Percentiles rank a stretch among this genome's conserved stretches.
Evolutionary conservation across 2,113 vertebrate species (phyloP).

Genomic region (Pithys albifrons): DNA sequence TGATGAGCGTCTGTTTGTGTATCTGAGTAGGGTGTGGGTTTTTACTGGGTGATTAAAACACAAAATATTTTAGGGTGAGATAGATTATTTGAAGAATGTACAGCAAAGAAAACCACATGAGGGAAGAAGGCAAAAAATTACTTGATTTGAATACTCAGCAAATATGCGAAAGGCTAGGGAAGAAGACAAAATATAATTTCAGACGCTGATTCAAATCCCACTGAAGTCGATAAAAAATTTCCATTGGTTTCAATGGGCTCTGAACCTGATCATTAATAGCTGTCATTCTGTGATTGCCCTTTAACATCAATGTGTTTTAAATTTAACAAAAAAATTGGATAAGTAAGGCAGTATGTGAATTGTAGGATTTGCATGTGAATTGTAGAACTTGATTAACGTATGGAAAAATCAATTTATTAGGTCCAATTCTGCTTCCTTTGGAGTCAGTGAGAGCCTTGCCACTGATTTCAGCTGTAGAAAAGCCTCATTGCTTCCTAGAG

Average conservation of each 20-base stretch:
- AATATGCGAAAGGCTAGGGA: conserved; percentile 11
- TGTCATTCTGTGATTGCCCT: neutral
- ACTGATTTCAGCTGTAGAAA: conserved; percentile 1
- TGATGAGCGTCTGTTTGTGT: neutral
- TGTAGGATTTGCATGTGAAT: neutral
- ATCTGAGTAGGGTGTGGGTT: neutral
- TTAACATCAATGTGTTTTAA: conserved; percentile 25
- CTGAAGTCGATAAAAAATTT: neutral
- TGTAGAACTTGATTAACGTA: conserved; percentile 14
- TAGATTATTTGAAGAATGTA: conserved; percentile 24
- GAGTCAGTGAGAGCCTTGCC: neutral
- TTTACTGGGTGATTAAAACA: conserved; percentile 35
- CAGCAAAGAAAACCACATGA: conserved; percentile 18
- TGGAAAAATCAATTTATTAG: neutral
- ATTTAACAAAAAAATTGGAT: neutral
- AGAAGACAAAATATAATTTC: conserved; percentile 24
- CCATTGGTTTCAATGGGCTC: neutral
- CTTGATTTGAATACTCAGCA: neutral
- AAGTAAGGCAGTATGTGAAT: neutral
- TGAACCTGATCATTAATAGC: conserved; percentile 3
- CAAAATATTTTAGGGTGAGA: neutral
- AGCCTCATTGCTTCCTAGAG: neutral
- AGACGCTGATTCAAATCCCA: conserved; percentile 7
- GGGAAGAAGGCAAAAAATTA: neutral
- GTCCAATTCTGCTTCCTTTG: neutral